Conservation (phyloP, 2,113 vertebrate genomes). For the Argyrosomus japonicus region DNA sequence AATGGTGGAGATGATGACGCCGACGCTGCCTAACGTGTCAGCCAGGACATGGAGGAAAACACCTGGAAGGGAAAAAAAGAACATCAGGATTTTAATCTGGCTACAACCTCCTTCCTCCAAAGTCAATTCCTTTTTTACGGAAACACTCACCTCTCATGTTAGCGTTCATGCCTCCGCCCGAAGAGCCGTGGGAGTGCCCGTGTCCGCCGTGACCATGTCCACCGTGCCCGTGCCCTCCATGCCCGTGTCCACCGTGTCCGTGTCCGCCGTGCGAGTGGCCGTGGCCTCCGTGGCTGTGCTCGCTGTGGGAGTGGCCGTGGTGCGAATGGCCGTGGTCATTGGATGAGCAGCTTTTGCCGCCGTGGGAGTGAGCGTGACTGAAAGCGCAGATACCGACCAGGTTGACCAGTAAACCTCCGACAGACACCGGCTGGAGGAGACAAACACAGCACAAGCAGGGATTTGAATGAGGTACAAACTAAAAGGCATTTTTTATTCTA, state of each 20-base stretch:
- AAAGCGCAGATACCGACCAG: slow-evolving; percentile 98
- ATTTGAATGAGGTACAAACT: no score
- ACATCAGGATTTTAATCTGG: neutral
- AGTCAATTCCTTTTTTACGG: accelerated
- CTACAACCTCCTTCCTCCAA: accelerated
- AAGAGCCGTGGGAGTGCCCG: slow-evolving; percentile 85
- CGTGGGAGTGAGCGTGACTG: slow-evolving; percentile 92
- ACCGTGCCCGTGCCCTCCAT: slow-evolving; percentile 68
- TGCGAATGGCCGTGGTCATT: slow-evolving; percentile 89
- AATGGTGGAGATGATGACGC: slow-evolving; percentile 96
- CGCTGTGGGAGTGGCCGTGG: slow-evolving; percentile 74
- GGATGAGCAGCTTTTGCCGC: slow-evolving; percentile 86
- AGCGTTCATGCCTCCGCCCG: slow-evolving; percentile 93
- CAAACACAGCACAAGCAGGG: neutral
- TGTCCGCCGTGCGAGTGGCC: slow-evolving; percentile 89
- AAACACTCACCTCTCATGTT: slow-evolving; percentile 94
- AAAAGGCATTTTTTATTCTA: no score
- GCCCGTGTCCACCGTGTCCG: slow-evolving; percentile 1
- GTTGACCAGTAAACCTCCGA: slow-evolving; percentile 96
- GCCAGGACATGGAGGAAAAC: slow-evolving; percentile 97
- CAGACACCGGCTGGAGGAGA: slow-evolving; percentile 91
- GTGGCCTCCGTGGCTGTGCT: slow-evolving; percentile 81
- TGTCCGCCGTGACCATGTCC: slow-evolving; percentile 75
- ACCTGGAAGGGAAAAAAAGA: slow-evolving; percentile 77
- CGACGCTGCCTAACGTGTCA: slow-evolving; percentile 96